Conservation (phyloP, 2,888 invertebrate genomes). For the Tachina fera region DNA sequence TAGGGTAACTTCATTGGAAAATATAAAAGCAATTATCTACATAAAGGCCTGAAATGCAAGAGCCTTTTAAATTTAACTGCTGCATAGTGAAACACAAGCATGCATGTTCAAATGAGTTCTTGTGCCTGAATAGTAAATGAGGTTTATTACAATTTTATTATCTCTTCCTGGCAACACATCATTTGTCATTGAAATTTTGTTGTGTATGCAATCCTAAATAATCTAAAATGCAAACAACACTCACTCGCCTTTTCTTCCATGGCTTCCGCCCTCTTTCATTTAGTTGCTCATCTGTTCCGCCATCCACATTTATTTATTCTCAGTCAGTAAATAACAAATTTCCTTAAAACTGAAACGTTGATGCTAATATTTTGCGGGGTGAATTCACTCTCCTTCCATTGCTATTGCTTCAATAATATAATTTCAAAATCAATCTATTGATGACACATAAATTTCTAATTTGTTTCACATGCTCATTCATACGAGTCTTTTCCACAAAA, state of each 20-base stretch:
- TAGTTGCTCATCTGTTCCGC: background rate
- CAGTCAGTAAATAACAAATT: constrained; percentile 24
- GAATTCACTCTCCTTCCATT: background rate
- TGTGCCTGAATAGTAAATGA: constrained; percentile 49
- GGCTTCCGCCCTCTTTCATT: background rate
- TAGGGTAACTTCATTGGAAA: too few relatives aligned
- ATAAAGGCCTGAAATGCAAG: too few relatives aligned
- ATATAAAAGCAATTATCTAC: too few relatives aligned
- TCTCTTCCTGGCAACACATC: constrained; percentile 70
- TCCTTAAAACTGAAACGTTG: constrained; percentile 6
- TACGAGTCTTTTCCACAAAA: background rate
- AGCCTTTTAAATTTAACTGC: too few relatives aligned
- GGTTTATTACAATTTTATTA: constrained; percentile 71
- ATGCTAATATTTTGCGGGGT: background rate
- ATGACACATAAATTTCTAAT: constrained; percentile 54
- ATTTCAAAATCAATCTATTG: constrained; percentile 56
- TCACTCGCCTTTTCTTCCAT: background rate
- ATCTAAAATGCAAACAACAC: constrained; percentile 66
- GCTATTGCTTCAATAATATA: constrained; percentile 13
- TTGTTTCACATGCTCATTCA: constrained; percentile 25
- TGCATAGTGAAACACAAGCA: background rate
- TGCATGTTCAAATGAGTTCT: background rate
- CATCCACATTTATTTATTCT: constrained; percentile 12
- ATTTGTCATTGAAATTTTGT: constrained; percentile 63
- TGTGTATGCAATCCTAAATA: constrained; percentile 66